Evolutionary conservation across 2,888 invertebrate genomes (phyloP), one percentile per base, ranked within the genome.

Genomic region (Lasioglossum zephyrum): DNA sequence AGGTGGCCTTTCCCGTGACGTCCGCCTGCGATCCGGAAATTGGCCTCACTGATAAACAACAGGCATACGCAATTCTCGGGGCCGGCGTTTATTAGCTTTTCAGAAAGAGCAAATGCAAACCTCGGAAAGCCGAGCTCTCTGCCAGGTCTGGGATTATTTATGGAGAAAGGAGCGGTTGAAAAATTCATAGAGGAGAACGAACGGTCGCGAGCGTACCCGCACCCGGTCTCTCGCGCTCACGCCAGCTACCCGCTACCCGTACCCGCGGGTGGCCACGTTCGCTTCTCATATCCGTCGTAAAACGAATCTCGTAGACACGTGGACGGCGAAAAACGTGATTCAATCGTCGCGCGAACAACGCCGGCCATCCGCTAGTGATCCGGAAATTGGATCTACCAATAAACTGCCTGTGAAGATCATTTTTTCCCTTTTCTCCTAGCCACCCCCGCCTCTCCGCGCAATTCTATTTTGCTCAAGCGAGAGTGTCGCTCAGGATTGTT

Each of bases 371-470:
- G 77, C 85, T 79, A 85, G 80, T 84, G 87, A 85, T 89, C 84
- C 89, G 89, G 89, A 89, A 89, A 89, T 89, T 89, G 89, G 87
- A 89, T 89, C 85, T 85, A 89, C 87, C 89, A 89, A 89, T 89
- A 89, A 89, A 89, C 89, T 85, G 83, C 73, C 86, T 83, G 85
- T 88, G 90, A 85, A 86, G 87, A 90, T 89, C 88, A 89, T 89
- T 90, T 89, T 87, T 87, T 84, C 76, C 70, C 31, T 3, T 57
- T 39, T 49, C 39, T 47, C 41, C 18, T 9, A n/a, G n/a, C 57
- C n/a, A 11, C 31, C 8, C 39, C n/a, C 80, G 16, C 76, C 76
- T 60, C 80, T 63, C 53, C 77, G n/a, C 22, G 57, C 57, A 36
- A 57, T 18, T n/a, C 63, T 11, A 47, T 60, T 60, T 73, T 22